Base-by-base conservation (phyloP, 2,113 vertebrate species). In the Tinamus guttatus region DNA sequence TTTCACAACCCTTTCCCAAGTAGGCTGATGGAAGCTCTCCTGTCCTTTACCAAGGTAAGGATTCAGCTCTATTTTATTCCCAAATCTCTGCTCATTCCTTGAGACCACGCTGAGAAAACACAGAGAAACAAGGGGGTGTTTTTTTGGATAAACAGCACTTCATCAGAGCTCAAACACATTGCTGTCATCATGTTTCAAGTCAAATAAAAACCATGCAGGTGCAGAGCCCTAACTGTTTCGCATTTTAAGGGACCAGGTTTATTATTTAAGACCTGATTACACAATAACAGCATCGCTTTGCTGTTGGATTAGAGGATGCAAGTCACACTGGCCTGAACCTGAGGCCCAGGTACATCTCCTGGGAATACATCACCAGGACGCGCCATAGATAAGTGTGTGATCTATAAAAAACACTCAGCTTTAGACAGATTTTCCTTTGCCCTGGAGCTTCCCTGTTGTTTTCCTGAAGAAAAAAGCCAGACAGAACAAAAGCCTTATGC, bases 381-480 rank as follows among this genome's bases (percentile, higher is more conserved):
- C 19, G 58, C 51, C 52, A 3, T 1, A 62, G 16, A 25, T 70
- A 54, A 38, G 34, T 0, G 1, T 47, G 27, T 2, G 1, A 70
- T 14, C 2, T 19, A 34, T 24, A 81, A 18, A 67, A 67, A 24
- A 25, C 10, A 43, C 17, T 69, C 2, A 2, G 4, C 9, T 8
- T 52, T 7, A 47, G 41, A 62, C 24, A 80, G 22, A 2, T 32
- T 73, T 49, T 8, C 38, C 19, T 3, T 68, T 7, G 16, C 49
- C 52, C 36, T 74, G 25, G 41, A 34, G 43, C 6, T 63, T 60
- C 43, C 8, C 38, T 25, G 28, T 5, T 43, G 12, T 30, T 78
- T 13, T 47, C 49, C 76, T 24, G 18, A 52, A 81, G 38, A 90
- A 70, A 20, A 11, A 87, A 82, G 21, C 2, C 43, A 79, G 8